These are phyloP conservation scores for Hylaeus anthracinus DNA, from an alignment of 1,140 invertebrate species.

Conservation along the genomic window DNA sequence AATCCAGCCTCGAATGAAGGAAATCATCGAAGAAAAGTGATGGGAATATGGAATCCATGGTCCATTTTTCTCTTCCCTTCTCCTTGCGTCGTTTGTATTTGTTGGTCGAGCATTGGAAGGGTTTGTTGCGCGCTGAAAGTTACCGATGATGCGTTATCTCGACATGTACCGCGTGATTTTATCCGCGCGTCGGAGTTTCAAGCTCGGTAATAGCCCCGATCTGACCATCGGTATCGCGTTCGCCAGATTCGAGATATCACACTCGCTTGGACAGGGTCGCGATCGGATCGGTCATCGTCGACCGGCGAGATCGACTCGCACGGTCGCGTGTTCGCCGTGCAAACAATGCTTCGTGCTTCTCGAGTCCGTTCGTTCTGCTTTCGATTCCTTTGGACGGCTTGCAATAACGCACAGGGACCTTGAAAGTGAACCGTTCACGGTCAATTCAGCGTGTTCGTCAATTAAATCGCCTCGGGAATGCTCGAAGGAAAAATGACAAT, in stretches of 20 bases:
- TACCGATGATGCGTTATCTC: constrained; percentile 52
- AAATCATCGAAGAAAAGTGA: neutral
- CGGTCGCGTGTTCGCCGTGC: constrained; percentile 35
- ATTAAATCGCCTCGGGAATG: constrained; percentile 14
- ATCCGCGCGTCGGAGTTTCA: constrained; percentile 41
- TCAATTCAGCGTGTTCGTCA: neutral
- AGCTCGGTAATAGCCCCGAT: constrained; percentile 51
- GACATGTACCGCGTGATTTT: constrained; percentile 57
- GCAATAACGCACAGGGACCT: neutral
- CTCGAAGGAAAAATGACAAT: neutral
- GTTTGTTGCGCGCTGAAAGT: neutral
- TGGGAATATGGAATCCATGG: neutral
- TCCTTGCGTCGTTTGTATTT: neutral
- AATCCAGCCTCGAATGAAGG: no score
- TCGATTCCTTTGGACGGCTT: constrained; percentile 8
- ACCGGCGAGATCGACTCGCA: constrained; percentile 30
- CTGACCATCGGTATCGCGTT: constrained; percentile 19
- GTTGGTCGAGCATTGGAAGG: neutral
- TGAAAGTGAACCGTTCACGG: neutral
- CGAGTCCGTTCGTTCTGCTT: neutral
- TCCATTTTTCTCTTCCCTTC: neutral
- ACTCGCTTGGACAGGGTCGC: constrained; percentile 50
- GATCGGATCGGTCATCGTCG: constrained; percentile 58
- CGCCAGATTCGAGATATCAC: constrained; percentile 53
- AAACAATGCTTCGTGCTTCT: constrained; percentile 52